Percentiles rank a stretch among this genome's conserved stretches.
These are phyloP conservation scores for Abscondita cerata DNA, from an alignment of 2,888 invertebrate species.

Conservation along the genomic window DNA sequence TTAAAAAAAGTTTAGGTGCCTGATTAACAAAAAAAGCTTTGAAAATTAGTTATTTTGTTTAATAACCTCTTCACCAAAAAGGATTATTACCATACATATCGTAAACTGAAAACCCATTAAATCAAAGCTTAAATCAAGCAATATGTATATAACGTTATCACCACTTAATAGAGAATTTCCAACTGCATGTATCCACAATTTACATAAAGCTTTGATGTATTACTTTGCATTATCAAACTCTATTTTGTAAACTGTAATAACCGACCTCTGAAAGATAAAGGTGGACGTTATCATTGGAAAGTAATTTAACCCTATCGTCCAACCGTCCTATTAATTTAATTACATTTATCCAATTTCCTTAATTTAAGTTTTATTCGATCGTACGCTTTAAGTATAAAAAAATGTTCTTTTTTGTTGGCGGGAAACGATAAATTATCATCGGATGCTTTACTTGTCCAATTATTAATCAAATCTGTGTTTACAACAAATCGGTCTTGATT, in stretches of 20 bases:
- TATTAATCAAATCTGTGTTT: constrained; percentile 7
- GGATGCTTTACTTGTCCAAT: constrained; percentile 9
- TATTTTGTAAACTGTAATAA: neutral
- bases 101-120: neutral
- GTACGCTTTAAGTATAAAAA: neutral
- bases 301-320: too few relatives aligned
- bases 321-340: too few relatives aligned
- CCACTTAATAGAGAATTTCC: neutral
- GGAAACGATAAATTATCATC: neutral
- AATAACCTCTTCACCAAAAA: neutral
- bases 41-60: neutral
- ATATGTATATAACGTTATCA: constrained; percentile 8
- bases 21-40: too few relatives aligned
- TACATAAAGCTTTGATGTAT: constrained; percentile 3
- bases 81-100: constrained; percentile 1
- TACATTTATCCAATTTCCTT: too few relatives aligned
- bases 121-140: constrained; percentile 3
- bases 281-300: too few relatives aligned
- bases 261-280: neutral
- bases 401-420: neutral
- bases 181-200: neutral
- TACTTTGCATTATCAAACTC: neutral
- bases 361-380: too few relatives aligned
- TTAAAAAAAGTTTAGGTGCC: too few relatives aligned
- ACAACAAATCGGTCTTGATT: neutral